Evolutionary conservation across 2,888 invertebrate species (phyloP).

Genomic region (Anorthoa munda): DNA sequence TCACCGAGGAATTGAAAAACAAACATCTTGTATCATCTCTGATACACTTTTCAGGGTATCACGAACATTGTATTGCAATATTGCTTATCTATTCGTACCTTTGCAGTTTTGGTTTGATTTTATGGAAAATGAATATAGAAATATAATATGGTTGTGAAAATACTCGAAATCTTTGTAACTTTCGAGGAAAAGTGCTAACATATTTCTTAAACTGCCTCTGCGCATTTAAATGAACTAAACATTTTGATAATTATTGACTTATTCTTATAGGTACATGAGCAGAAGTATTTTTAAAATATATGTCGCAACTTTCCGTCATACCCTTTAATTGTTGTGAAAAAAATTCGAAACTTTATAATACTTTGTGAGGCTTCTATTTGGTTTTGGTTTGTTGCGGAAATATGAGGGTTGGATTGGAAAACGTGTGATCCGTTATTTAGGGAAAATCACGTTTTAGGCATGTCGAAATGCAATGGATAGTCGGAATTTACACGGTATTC

Average conservation of each 20-base stretch:
- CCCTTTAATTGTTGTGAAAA: too few species aligned
- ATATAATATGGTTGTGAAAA: background rate
- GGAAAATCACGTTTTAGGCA: background rate
- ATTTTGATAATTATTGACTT: too few species aligned
- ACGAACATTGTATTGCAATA: background rate
- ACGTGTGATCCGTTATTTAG: too few species aligned
- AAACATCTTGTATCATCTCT: background rate
- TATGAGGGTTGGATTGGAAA: background rate
- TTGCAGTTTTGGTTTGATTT: background rate
- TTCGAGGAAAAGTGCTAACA: too few species aligned
- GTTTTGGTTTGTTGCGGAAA: background rate
- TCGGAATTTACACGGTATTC: background rate
- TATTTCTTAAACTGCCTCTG: too few species aligned
- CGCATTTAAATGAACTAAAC: too few species aligned
- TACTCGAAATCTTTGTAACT: background rate
- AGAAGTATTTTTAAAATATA: too few species aligned
- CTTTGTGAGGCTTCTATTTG: background rate
- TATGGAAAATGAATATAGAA: background rate
- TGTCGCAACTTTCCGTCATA: too few species aligned
- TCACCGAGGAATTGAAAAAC: background rate
- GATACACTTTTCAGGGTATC: too few species aligned
- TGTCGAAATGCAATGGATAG: background rate
- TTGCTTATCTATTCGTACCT: background rate
- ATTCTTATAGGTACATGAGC: too few species aligned
- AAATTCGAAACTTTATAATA: background rate